These are phyloP conservation scores for Aplochiton taeniatus DNA, from an alignment of 2,797 vertebrate genomes.

Conservation along the genomic window DNA sequence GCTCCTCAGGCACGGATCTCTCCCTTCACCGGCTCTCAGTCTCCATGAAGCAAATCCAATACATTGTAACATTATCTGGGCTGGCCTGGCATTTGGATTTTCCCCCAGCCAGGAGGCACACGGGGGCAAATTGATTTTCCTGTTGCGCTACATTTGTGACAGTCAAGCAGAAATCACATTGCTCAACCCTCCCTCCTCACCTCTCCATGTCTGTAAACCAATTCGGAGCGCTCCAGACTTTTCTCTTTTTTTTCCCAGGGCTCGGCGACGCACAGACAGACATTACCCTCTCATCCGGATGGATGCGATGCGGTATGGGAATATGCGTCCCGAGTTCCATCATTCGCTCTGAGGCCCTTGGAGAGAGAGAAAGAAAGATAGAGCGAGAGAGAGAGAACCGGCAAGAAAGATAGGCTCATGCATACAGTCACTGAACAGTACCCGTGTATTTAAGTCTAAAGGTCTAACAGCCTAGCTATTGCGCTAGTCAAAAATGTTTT, in stretches of 20 bases:
- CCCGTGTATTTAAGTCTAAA: too few species aligned
- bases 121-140: slow-evolving; percentile 82
- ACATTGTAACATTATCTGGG: slow-evolving; percentile 75
- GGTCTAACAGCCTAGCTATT: too few species aligned
- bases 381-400: slow-evolving; percentile 37
- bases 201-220: slow-evolving; percentile 67
- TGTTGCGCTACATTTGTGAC: slow-evolving; percentile 82
- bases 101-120: slow-evolving; percentile 69
- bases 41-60: slow-evolving; percentile 79
- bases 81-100: slow-evolving; percentile 75
- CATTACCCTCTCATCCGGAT: slow-evolving; percentile 55
- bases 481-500: too few species aligned
- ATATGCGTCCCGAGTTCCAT: slow-evolving; percentile 28
- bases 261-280: slow-evolving; percentile 51
- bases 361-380: slow-evolving; percentile 19
- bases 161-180: slow-evolving; percentile 79
- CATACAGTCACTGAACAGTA: too few species aligned
- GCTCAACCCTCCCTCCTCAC: slow-evolving; percentile 60
- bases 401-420: slow-evolving; percentile 7
- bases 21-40: slow-evolving; percentile 56
- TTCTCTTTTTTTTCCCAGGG: slow-evolving; percentile 42
- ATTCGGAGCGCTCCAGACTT: slow-evolving; percentile 57
- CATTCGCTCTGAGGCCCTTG: slow-evolving; percentile 22
- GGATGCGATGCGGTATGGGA: slow-evolving; percentile 29
- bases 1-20: not conserved